These are phyloP conservation scores for Choreutis nemorana DNA, from an alignment of 2,888 invertebrate genomes.

Conservation along the genomic window DNA sequence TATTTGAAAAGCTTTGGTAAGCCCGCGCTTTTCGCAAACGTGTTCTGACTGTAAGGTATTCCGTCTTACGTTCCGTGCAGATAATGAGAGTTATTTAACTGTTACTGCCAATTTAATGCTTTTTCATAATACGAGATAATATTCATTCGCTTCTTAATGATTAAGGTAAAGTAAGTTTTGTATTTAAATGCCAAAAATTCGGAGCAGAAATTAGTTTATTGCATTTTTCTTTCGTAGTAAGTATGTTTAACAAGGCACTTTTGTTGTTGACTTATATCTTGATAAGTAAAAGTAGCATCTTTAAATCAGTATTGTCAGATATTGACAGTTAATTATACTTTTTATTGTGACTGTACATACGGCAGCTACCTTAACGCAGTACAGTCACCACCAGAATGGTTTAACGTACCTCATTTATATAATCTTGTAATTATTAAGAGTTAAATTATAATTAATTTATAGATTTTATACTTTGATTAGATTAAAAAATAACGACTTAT, in stretches of 20 bases:
- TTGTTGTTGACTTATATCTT: too few relatives aligned
- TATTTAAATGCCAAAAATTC: too few relatives aligned
- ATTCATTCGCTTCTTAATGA: too few relatives aligned
- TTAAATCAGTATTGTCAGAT: too few relatives aligned
- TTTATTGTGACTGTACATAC: too few relatives aligned
- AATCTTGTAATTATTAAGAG: slow-evolving; percentile 37
- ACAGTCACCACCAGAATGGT: slow-evolving; percentile 62
- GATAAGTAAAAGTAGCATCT: too few relatives aligned
- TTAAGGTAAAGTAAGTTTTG: too few relatives aligned
- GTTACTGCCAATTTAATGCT: slow-evolving; percentile 51
- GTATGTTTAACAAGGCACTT: too few relatives aligned
- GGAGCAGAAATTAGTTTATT: too few relatives aligned
- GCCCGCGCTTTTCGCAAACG: background rate
- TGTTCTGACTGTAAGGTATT: slow-evolving; percentile 19
- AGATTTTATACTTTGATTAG: slow-evolving; percentile 16
- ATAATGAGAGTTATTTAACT: slow-evolving; percentile 37
- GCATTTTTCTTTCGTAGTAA: too few relatives aligned
- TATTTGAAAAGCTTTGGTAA: background rate
- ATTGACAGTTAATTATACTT: too few relatives aligned
- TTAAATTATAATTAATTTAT: slow-evolving; percentile 43
- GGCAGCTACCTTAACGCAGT: slow-evolving; percentile 29
- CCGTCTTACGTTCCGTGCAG: slow-evolving; percentile 48
- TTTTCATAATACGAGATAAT: too few relatives aligned
- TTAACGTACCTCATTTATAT: slow-evolving; percentile 63
- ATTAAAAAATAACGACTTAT: background rate